Conservation (phyloP, 1,140 invertebrate species). For the Drosophila kurseongensis region DNA sequence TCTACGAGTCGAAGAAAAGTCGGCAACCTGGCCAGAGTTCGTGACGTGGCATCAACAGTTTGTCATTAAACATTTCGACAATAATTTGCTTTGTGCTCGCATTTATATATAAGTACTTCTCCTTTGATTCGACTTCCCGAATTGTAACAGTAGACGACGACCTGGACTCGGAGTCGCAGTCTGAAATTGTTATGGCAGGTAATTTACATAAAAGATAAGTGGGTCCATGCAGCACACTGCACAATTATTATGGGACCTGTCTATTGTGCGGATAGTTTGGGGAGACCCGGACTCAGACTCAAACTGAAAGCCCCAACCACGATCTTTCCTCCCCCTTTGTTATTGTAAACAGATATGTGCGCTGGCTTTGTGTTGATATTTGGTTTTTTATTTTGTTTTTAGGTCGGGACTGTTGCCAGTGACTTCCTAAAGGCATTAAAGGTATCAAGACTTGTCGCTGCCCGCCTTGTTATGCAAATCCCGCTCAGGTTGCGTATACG, state of each 20-base stretch:
- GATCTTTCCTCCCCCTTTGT: constrained; percentile 59
- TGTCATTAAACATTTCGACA: constrained; percentile 84
- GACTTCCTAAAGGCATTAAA: constrained; percentile 83
- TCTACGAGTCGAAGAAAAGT: constrained; percentile 3
- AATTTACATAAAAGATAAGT: constrained; percentile 81
- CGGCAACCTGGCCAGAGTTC: constrained; percentile 59
- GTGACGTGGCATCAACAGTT: constrained; percentile 84
- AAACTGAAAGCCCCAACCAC: constrained; percentile 41
- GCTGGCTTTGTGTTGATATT: constrained; percentile 28
- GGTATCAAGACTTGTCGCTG: constrained; percentile 65
- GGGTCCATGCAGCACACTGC: constrained; percentile 58
- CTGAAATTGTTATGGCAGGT: constrained; percentile 77
- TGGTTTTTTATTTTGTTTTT: constrained; percentile 15
- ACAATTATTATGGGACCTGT: constrained; percentile 76
- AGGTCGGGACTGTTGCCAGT: constrained; percentile 24
- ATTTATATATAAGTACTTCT: constrained; percentile 49
- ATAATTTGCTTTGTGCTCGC: constrained; percentile 79
- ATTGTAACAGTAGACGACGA: constrained; percentile 67
- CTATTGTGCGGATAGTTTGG: constrained; percentile 53
- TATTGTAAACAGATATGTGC: constrained; percentile 61
- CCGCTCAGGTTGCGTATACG: constrained; percentile 77
- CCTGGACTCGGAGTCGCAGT: constrained; percentile 10
- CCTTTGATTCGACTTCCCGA: constrained; percentile 68
- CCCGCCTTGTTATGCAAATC: constrained; percentile 69
- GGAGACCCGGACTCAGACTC: constrained; percentile 20